These are phyloP conservation scores for Fistularia tabacaria DNA, from an alignment of 2,797 vertebrate genomes.

Conservation along the genomic window DNA sequence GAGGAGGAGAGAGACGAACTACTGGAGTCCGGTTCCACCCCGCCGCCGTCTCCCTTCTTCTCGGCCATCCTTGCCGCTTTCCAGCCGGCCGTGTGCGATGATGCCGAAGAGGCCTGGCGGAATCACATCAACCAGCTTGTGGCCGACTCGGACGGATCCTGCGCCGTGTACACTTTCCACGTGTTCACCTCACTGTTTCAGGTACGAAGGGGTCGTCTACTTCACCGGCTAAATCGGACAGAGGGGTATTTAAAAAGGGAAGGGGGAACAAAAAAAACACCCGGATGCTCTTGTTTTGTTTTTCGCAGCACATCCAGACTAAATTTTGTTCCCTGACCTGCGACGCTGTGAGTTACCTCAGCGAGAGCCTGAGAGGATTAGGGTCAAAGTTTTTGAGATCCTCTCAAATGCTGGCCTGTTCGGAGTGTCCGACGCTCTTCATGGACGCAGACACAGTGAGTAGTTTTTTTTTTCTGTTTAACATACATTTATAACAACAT, in stretches of 20 bases:
- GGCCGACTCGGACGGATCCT: constrained; percentile 90
- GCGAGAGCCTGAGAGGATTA: constrained; percentile 88
- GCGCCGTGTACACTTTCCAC: constrained; percentile 93
- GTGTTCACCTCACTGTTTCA: constrained; percentile 95
- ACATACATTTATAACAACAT: not conserved
- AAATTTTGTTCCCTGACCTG: constrained; percentile 94
- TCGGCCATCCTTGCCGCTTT: constrained; percentile 96
- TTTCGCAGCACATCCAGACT: constrained; percentile 89
- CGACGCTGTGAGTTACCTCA: constrained; percentile 89
- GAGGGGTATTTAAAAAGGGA: constrained; percentile 10
- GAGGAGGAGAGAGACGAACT: constrained; percentile 81
- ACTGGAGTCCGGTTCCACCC: constrained; percentile 72
- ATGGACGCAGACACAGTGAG: constrained; percentile 97
- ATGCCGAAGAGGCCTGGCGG: constrained; percentile 94
- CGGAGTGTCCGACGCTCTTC: constrained; percentile 92
- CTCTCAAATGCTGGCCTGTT: constrained; percentile 93
- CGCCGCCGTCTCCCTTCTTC: constrained; percentile 94
- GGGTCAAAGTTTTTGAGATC: constrained; percentile 93
- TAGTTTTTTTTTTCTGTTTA: constrained; percentile 21
- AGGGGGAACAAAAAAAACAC: not conserved
- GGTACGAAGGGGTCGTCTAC: constrained; percentile 73
- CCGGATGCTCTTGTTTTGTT: no score
- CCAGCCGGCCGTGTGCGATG: constrained; percentile 87
- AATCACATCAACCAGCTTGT: constrained; percentile 94
- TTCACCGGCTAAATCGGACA: not conserved